phyloP scores from a whole-genome alignment of 1,140 invertebrate species.

The Galleria mellonella region DNA sequence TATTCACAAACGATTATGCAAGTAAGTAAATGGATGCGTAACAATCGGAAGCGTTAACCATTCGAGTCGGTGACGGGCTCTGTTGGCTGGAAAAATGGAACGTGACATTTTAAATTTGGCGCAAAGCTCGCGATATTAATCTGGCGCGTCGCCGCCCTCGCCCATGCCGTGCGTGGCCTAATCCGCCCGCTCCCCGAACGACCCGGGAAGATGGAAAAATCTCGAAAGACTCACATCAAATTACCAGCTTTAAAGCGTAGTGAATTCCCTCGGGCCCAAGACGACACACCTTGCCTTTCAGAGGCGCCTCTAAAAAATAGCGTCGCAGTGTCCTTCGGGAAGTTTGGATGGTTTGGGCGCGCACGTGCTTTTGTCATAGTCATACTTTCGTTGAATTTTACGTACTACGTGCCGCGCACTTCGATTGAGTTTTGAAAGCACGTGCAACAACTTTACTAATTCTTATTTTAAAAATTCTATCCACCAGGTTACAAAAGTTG shows the following conservation, averaged over 20 bases:
- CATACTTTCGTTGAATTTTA: conserved; percentile 63
- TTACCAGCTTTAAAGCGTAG: conserved; percentile 66
- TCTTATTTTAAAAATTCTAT: conserved; percentile 42
- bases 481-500: conserved; percentile 32
- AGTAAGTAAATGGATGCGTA: conserved; percentile 16
- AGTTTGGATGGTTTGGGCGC: conserved; percentile 53
- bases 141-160: conserved; percentile 59
- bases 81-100: conserved; percentile 62
- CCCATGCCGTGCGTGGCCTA: conserved; percentile 53
- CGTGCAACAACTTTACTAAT: conserved; percentile 37
- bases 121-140: conserved; percentile 66
- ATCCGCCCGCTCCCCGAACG: conserved; percentile 52
- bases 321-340: conserved; percentile 55
- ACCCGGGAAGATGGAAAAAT: conserved; percentile 63
- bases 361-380: conserved; percentile 64
- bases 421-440: conserved; percentile 50
- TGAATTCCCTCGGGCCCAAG: conserved; percentile 47
- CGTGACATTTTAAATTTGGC: conserved; percentile 68
- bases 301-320: conserved; percentile 59
- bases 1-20: neutral
- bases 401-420: conserved; percentile 57
- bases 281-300: conserved; percentile 61
- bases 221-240: conserved; percentile 67
- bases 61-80: conserved; percentile 31
- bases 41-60: conserved; percentile 38